phyloP scores from a whole-genome alignment of 2,113 vertebrate species.

The Hirundichthys speculiger region DNA sequence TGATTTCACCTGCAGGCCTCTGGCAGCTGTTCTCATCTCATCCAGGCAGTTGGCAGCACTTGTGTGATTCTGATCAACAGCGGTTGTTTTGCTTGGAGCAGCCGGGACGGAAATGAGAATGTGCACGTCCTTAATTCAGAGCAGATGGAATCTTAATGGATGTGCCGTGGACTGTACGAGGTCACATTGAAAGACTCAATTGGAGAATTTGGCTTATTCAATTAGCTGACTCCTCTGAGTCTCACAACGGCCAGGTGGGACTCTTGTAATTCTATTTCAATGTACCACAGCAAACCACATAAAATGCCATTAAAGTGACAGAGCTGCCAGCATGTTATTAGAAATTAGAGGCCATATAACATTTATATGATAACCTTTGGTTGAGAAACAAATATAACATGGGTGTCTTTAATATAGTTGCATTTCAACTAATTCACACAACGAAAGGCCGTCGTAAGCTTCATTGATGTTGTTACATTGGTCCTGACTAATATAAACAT shows the following conservation, averaged over 20 bases:
- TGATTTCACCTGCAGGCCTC: constrained; percentile 47
- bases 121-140: constrained; percentile 66
- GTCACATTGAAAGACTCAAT: constrained; percentile 73
- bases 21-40: constrained; percentile 56
- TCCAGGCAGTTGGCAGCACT: constrained; percentile 52
- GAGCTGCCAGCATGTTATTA: neutral
- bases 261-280: constrained; percentile 43
- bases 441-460: no score
- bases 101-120: constrained; percentile 60
- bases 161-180: constrained; percentile 63
- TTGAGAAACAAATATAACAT: no score
- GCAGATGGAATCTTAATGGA: constrained; percentile 77
- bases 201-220: constrained; percentile 66
- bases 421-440: no score
- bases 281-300: constrained; percentile 24
- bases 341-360: constrained; percentile 2
- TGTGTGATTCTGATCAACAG: constrained; percentile 61
- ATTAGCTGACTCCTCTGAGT: constrained; percentile 62
- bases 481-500: no score
- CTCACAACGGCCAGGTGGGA: constrained; percentile 59
- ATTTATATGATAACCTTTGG: neutral
- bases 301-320: neutral
- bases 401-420: no score
- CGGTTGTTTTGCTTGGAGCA: constrained; percentile 63
- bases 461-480: no score